A percentile compares a stretch with the other conserved stretches of the same genome.
phyloP scores from a whole-genome alignment of 2,113 vertebrate species.

The Ellobius talpinus region DNA sequence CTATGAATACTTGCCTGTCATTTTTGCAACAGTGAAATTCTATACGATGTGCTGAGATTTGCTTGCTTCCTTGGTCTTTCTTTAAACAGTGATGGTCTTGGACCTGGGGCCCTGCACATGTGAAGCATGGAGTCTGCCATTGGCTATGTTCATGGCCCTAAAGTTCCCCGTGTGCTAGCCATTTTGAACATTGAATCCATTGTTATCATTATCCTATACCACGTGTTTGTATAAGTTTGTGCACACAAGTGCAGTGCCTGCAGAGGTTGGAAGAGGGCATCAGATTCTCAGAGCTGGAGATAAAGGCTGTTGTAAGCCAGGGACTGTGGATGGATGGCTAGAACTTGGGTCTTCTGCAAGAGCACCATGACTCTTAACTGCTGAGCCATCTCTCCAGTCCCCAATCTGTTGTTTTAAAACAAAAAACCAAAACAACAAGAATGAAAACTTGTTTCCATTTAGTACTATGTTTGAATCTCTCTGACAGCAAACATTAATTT shows the following conservation, averaged over 20 bases:
- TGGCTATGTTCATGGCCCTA: background rate
- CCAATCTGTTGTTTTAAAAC: background rate
- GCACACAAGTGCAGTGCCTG: background rate
- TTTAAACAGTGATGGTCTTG: background rate
- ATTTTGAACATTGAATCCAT: background rate
- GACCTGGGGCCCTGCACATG: background rate
- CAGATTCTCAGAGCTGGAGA: background rate
- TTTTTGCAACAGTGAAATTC: slow-evolving; percentile 18
- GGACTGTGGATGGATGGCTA: too few relatives aligned
- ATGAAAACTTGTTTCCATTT: background rate
- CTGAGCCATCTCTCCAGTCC: background rate
- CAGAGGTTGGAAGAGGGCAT: background rate
- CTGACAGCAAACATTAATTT: background rate
- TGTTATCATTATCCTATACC: background rate
- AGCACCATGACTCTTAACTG: background rate
- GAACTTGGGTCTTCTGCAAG: background rate
- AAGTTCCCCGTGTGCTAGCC: background rate
- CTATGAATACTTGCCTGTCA: background rate
- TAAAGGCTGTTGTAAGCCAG: background rate
- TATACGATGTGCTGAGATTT: background rate
- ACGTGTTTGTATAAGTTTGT: background rate
- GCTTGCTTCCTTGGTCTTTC: background rate
- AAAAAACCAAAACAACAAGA: background rate
- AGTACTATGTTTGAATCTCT: background rate
- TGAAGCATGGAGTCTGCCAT: background rate